These are phyloP conservation scores for Gibbula magus DNA, from an alignment of 2,888 invertebrate species.

Conservation along the genomic window DNA sequence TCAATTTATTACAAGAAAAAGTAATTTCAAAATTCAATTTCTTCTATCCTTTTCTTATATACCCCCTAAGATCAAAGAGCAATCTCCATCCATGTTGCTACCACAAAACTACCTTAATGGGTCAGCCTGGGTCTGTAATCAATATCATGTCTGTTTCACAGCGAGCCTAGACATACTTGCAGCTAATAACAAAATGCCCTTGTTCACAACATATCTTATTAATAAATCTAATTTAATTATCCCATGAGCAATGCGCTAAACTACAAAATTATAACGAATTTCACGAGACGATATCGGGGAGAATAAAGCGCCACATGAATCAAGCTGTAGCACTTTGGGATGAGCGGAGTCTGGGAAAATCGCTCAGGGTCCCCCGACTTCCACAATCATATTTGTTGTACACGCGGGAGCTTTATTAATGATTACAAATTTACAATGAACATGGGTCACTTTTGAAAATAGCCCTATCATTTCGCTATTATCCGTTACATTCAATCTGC, in stretches of 20 bases:
- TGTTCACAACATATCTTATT: not conserved
- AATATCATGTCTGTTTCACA: not conserved
- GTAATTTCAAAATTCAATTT: too few species aligned
- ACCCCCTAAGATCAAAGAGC: too few species aligned
- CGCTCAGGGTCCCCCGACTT: not conserved
- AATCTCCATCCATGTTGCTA: too few species aligned
- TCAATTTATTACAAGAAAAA: too few species aligned
- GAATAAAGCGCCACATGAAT: not conserved
- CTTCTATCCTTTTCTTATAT: too few species aligned
- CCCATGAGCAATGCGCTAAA: not conserved
- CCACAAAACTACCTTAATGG: too few species aligned
- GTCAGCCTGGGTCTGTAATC: not conserved
- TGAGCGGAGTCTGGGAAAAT: not conserved
- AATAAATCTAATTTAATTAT: not conserved
- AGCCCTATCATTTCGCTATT: constrained; percentile 19
- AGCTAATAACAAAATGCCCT: not conserved
- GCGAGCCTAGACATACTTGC: not conserved
- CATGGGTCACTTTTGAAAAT: constrained; percentile 27
- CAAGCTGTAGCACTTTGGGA: not conserved
- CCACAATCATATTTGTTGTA: not conserved
- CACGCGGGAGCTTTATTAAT: constrained; percentile 23
- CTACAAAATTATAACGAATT: not conserved
- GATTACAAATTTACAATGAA: constrained; percentile 23
- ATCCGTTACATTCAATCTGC: constrained; percentile 23
- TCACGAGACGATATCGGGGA: not conserved